Evolutionary conservation across 2,113 vertebrate species (phyloP).

Genomic region (Orientallactaga bullata): DNA sequence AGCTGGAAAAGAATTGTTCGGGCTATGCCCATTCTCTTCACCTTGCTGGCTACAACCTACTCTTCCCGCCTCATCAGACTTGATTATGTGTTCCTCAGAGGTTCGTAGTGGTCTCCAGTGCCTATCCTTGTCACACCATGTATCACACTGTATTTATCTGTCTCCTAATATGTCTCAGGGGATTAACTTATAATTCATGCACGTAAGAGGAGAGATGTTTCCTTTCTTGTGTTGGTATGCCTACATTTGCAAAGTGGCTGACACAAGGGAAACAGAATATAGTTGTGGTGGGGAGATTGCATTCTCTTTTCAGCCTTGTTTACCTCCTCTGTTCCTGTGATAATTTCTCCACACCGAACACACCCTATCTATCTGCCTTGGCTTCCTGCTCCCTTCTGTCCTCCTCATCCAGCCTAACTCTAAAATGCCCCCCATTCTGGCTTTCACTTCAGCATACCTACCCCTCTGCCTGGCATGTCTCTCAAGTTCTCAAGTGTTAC

Average conservation of each 20-base stretch:
- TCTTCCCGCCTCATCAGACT: neutral
- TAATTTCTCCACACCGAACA: neutral
- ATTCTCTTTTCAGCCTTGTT: neutral
- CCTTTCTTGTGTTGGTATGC: neutral
- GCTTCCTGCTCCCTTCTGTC: constrained; percentile 1
- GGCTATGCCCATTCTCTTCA: neutral
- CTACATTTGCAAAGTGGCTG: neutral
- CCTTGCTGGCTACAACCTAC: neutral
- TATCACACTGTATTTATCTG: neutral
- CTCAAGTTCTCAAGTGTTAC: neutral
- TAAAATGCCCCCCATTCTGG: neutral
- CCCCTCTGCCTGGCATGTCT: neutral
- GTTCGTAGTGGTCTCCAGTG: neutral
- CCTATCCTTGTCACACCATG: neutral
- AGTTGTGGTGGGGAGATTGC: neutral
- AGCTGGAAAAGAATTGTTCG: neutral
- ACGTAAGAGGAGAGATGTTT: neutral
- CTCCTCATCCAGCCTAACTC: neutral
- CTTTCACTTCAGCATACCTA: neutral
- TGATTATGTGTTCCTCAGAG: neutral
- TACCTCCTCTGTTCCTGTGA: neutral
- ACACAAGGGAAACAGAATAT: neutral
- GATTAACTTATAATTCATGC: neutral
- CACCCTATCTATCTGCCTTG: constrained; percentile 39
- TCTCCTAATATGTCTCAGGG: neutral